A percentile compares a stretch with the other conserved stretches of the same genome.
Conservation (phyloP, 2,888 invertebrate species). For the Piscicola geometra region DNA sequence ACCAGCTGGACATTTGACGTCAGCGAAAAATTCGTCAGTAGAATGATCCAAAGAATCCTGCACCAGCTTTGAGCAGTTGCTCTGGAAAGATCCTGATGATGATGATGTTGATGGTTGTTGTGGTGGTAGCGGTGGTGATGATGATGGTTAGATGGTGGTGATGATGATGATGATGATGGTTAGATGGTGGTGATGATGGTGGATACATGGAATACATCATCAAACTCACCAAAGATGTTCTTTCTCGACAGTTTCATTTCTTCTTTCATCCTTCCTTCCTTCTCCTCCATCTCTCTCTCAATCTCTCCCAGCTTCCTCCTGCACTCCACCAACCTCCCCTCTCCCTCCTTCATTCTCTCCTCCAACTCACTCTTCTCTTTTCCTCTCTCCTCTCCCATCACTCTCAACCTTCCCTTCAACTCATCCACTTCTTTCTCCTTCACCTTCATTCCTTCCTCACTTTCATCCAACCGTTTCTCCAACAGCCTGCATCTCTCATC, state of each 20-base stretch:
- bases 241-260: not conserved
- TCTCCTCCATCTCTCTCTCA: not conserved
- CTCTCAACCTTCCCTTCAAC: slow-evolving; percentile 50
- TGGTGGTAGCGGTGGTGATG: too few relatives aligned
- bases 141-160: too few relatives aligned
- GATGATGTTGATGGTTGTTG: too few relatives aligned
- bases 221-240: slow-evolving; percentile 18
- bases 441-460: not conserved
- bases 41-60: too few relatives aligned
- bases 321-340: slow-evolving; percentile 3
- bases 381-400: slow-evolving; percentile 47
- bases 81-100: too few relatives aligned
- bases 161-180: too few relatives aligned
- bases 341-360: not conserved
- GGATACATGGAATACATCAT: too few relatives aligned
- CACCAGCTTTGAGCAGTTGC: too few relatives aligned
- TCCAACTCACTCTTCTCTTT: slow-evolving; percentile 22
- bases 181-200: too few relatives aligned
- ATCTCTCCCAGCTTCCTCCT: not conserved
- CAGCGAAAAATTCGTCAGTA: too few relatives aligned
- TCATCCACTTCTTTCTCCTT: slow-evolving; percentile 45
- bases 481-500: slow-evolving; percentile 51
- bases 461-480: slow-evolving; percentile 47
- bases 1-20: too few relatives aligned
- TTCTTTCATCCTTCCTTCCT: slow-evolving; percentile 17